Evolutionary conservation across 1,140 invertebrate species (phyloP).

Genomic region (Drosophila prosaltans): DNA sequence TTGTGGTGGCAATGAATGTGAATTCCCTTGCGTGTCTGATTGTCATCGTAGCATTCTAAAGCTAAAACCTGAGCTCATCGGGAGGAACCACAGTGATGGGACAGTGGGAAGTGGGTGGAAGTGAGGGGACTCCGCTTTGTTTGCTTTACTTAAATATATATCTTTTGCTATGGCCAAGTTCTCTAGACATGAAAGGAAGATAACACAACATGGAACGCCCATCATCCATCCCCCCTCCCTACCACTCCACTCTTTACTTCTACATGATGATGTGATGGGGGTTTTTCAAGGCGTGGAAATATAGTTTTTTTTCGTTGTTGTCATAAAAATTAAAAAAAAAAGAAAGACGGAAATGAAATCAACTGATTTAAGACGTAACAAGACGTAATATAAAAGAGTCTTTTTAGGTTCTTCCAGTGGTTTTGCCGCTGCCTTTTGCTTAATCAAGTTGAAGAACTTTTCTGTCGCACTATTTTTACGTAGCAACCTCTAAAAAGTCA

Average conservation of each 20-base stretch:
- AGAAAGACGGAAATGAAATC: background rate
- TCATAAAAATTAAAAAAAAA: background rate
- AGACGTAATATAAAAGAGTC: too few relatives aligned
- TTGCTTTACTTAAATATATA: slow-evolving; percentile 48
- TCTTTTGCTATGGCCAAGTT: background rate
- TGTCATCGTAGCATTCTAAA: slow-evolving; percentile 32
- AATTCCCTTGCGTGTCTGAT: slow-evolving; percentile 55
- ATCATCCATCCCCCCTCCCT: background rate
- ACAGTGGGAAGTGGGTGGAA: background rate
- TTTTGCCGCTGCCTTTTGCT: too few relatives aligned
- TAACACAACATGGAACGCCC: slow-evolving; percentile 5
- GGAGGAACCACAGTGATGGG: slow-evolving; percentile 3
- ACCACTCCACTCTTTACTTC: background rate
- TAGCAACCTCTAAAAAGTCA: too few relatives aligned
- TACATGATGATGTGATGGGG: background rate
- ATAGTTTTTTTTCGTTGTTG: too few relatives aligned
- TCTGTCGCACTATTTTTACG: too few relatives aligned
- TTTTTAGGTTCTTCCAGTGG: too few relatives aligned
- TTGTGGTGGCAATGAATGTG: slow-evolving; percentile 17
- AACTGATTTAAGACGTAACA: background rate
- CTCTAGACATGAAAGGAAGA: slow-evolving; percentile 5
- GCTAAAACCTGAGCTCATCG: slow-evolving; percentile 49
- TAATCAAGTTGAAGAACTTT: too few relatives aligned
- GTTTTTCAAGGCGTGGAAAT: background rate
- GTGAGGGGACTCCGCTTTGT: background rate